Conservation (phyloP, 2,113 vertebrate genomes). For the Calcarius ornatus region DNA sequence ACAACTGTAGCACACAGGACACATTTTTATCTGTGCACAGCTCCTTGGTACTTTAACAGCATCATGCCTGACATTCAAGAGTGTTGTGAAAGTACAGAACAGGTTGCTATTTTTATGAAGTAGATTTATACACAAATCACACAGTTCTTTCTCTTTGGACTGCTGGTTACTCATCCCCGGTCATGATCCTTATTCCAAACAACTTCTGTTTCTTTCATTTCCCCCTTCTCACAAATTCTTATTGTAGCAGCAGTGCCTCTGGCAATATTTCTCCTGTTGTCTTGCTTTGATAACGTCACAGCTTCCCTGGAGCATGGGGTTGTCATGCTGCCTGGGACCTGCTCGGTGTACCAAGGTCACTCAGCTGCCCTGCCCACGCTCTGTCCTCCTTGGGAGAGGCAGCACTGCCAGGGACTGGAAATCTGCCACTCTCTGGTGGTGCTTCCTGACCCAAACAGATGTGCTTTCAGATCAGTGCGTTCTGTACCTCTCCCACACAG, state of each 20-base stretch:
- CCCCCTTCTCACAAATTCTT: neutral
- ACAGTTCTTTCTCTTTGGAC: neutral
- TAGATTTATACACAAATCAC: neutral
- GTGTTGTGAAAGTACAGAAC: neutral
- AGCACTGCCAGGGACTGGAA: neutral
- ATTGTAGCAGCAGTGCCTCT: neutral
- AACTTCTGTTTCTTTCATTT: neutral
- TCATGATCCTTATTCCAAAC: neutral
- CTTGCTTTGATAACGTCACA: neutral
- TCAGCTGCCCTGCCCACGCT: neutral
- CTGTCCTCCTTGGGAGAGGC: neutral
- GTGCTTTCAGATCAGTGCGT: neutral
- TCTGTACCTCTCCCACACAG: neutral
- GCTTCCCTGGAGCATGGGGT: neutral
- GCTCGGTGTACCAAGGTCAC: conserved; percentile 14
- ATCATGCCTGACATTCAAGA: neutral
- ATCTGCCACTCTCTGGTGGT: neutral
- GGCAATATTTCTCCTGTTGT: neutral
- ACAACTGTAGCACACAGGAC: neutral
- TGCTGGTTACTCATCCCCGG: neutral
- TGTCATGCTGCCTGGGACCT: neutral
- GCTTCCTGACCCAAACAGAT: conserved; percentile 10
- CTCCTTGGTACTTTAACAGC: neutral
- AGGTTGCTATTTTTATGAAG: neutral
- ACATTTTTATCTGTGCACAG: neutral